These are phyloP conservation scores for Drosophila rellima DNA, from an alignment of 2,888 invertebrate species.

Conservation along the genomic window DNA sequence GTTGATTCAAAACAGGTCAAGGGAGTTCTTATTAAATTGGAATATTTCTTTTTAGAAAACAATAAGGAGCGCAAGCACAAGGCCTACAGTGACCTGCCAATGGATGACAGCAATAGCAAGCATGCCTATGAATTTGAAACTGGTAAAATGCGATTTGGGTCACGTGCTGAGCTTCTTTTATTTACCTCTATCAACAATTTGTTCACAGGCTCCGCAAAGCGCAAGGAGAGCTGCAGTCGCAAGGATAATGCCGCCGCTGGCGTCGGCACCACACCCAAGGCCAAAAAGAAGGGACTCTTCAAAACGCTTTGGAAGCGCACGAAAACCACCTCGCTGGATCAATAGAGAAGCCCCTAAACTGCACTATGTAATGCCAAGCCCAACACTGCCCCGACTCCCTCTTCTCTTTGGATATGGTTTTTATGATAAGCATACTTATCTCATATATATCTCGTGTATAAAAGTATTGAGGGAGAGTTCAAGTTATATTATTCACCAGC, in stretches of 20 bases:
- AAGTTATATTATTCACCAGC: slow-evolving; percentile 4
- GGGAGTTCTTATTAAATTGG: no score
- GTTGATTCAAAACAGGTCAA: neutral
- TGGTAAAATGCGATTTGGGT: slow-evolving; percentile 51
- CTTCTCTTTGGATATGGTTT: slow-evolving; percentile 39
- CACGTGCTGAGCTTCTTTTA: no score
- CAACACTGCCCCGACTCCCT: slow-evolving; percentile 56
- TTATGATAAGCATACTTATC: slow-evolving; percentile 35
- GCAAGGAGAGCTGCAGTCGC: slow-evolving; percentile 75
- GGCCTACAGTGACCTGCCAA: slow-evolving; percentile 73
- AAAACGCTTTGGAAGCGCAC: slow-evolving; percentile 95
- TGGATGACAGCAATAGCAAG: slow-evolving; percentile 74
- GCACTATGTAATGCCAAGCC: slow-evolving; percentile 30
- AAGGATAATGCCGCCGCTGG: slow-evolving; percentile 73
- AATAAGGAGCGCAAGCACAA: slow-evolving; percentile 77
- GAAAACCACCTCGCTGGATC: slow-evolving; percentile 94
- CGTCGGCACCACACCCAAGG: slow-evolving; percentile 68
- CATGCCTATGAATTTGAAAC: slow-evolving; percentile 76
- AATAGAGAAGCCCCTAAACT: slow-evolving; percentile 86
- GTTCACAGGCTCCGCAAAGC: slow-evolving; percentile 63
- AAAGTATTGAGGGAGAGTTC: neutral
- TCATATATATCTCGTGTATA: slow-evolving; percentile 6
- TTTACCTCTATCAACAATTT: no score
- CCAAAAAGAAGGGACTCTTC: slow-evolving; percentile 94
- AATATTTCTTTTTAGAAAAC: slow-evolving; percentile 48